Base-by-base conservation (phyloP, 53 echinoderm and acorn worm species). In the Crossaster papposus region DNA sequence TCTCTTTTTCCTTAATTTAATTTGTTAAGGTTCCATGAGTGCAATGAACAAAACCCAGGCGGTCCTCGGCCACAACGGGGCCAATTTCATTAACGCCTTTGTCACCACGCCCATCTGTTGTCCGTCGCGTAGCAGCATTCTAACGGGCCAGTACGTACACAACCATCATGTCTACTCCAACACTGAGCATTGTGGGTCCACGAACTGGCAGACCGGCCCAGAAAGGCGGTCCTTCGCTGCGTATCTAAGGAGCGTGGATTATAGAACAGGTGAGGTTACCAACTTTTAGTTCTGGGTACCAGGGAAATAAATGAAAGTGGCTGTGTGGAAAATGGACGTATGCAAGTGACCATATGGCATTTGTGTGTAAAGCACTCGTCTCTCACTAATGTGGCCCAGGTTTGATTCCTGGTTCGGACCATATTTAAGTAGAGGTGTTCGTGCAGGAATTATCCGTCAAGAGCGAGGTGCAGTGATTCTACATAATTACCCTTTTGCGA, bases 51-150 rank as follows among this genome's bases (percentile, higher is more conserved):
- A 97, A 80, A 97, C 98, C 77, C 79, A 82, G 15, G 65, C 65
- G 63, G 89, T 94, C 68, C 91, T 97, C n/a, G 98, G 92, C 23
- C 74, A 80, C n/a, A 75, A 76, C 51, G 98, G 98, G 29, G 98
- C 98, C 15, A 94, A 91, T 38, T 97, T 97, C 79, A 82, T 93
- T 78, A 97, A 97, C 62, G 98, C 94, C 26, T 97, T 97, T 76
- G 98, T 97, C 85, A 97, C 98, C 33, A 96, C 96, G 63, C 98
- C 98, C 34, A 89, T 97, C 90, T 97, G 98, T 78, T 97, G 98
- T 62, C 98, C 98, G 0, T 97, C 98, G 14, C 92, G 98, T 6
- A 96, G 96, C 79, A 97, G 95, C 73, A 97, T 97, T 64, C 79
- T 97, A 63, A 97, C 96, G 0, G 98, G 98, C 33, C 94, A 94